A percentile compares a stretch with the other conserved stretches of the same genome.
phyloP scores from a whole-genome alignment of 1,140 invertebrate species.

The Lasioglossum albipes region DNA sequence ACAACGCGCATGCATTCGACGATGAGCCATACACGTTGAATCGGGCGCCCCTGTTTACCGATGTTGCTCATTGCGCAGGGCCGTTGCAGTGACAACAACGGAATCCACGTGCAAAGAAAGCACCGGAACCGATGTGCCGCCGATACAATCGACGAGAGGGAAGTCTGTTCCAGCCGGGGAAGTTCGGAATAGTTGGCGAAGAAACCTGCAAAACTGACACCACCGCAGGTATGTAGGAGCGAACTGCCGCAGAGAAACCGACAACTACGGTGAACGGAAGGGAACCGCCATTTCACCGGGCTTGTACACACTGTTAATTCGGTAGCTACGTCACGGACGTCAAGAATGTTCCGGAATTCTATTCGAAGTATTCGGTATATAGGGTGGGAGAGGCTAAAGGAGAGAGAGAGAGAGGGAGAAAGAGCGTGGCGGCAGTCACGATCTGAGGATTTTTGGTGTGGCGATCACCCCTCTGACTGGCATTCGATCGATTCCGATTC shows the following conservation, averaged over 20 bases:
- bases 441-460: constrained; percentile 38
- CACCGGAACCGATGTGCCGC: neutral
- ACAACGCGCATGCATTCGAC: neutral
- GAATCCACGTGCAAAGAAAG: constrained; percentile 7
- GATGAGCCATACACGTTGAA: neutral
- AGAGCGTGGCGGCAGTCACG: neutral
- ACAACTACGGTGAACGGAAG: constrained; percentile 30
- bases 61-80: neutral
- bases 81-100: neutral
- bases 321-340: constrained; percentile 57
- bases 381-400: constrained; percentile 1
- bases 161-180: constrained; percentile 36
- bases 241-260: constrained; percentile 39
- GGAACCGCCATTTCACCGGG: constrained; percentile 43
- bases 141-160: constrained; percentile 47
- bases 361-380: constrained; percentile 56
- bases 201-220: constrained; percentile 63
- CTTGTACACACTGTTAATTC: constrained; percentile 59
- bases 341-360: constrained; percentile 63
- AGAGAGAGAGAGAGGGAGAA: neutral
- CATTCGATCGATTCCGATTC: constrained; percentile 36
- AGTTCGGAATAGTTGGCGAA: constrained; percentile 57
- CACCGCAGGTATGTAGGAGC: constrained; percentile 50
- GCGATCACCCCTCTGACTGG: constrained; percentile 2
- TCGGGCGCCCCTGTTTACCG: neutral